These are phyloP conservation scores for Lathronympha strigana DNA, from an alignment of 2,888 invertebrate species.

Conservation along the genomic window DNA sequence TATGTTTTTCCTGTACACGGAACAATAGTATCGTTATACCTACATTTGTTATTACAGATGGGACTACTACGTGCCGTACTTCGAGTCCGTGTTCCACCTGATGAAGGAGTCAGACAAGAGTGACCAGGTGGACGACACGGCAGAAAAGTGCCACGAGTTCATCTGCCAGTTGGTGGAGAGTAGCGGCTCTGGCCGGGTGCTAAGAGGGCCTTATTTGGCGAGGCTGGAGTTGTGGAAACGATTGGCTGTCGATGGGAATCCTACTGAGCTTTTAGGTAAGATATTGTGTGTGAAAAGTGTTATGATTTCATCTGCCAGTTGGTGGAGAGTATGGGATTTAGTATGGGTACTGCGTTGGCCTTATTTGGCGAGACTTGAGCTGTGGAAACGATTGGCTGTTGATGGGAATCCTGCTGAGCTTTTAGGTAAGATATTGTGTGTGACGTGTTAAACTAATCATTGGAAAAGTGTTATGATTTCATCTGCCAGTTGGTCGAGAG, in stretches of 20 bases:
- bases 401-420: constrained; percentile 80
- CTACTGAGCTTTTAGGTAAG: constrained; percentile 74
- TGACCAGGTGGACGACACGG: constrained; percentile 68
- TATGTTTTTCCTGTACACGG: no score
- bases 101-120: constrained; percentile 66
- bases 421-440: constrained; percentile 71
- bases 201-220: constrained; percentile 93
- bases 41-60: constrained; percentile 70
- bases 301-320: constrained; percentile 78
- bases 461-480: constrained; percentile 77
- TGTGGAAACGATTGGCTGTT: constrained; percentile 86
- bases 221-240: constrained; percentile 89
- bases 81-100: constrained; percentile 88
- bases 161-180: constrained; percentile 80
- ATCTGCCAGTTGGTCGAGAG: constrained; percentile 80
- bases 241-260: constrained; percentile 82
- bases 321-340: constrained; percentile 75
- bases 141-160: constrained; percentile 77
- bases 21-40: no score
- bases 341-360: constrained; percentile 89
- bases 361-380: constrained; percentile 91
- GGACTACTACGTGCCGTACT: constrained; percentile 89
- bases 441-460: no score
- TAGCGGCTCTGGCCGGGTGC: constrained; percentile 73
- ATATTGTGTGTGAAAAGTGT: constrained; percentile 76